Evolutionary conservation across 2,797 vertebrate genomes (phyloP), one percentile per base, ranked within the genome.

Genomic region (Gallinago stenura): DNA sequence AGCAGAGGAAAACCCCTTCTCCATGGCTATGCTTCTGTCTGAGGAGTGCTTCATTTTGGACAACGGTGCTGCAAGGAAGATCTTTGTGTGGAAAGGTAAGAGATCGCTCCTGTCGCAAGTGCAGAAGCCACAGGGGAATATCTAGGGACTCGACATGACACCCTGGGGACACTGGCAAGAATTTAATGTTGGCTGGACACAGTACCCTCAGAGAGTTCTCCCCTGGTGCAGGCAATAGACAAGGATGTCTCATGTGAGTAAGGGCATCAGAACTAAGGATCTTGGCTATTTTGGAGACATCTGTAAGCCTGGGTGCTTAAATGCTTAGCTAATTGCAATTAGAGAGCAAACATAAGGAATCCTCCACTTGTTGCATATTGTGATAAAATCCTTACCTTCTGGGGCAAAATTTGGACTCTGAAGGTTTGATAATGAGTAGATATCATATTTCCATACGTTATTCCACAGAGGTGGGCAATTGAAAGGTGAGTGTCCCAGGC

Each of bases 71-170:
- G 99, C 98, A 91, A 98, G 98, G 77, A 98, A 98, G 86, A 99
- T 99, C 94, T 99, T 99, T 62, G 98, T 99, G 15, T 99, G 99
- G 99, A 99, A 99, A 98, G 99, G 99, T 99, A 93, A 95, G 97
- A 79, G 54, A 46, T 50, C 9, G 19, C 43, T 78, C 53, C 33
- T 62, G 22, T 37, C 68, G 25, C 24, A 46, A 68, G 56, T 43
- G 58, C 33, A 80, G 60, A 73, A 45, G 31, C 15, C 41, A 4
- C 2, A 0, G 35, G 66, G 56, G 62, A 16, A 43, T 39, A 22
- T 19, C 25, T n/a, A 12, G 54, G 51, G 57, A 68, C 4, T 1
- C 4, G 3, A 18, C 46, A 33, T 12, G 61, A 21, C 14, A 18
- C 15, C 17, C 15, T 39, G 2, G 3, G 53, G 19, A 57, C 46